Base-by-base conservation (phyloP, 2,797 vertebrate genomes). In the Sebastes minor region DNA sequence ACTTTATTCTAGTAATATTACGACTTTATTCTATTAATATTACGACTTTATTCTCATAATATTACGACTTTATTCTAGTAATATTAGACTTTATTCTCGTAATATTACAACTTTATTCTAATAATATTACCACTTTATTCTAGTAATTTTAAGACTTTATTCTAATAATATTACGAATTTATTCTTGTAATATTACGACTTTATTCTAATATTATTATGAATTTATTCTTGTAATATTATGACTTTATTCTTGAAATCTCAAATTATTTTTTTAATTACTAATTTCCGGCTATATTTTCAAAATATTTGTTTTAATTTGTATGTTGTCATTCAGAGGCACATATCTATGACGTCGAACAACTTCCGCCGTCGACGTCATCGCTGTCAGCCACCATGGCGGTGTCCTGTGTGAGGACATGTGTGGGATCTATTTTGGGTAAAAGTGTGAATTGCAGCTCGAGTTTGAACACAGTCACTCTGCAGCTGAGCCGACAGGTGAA, bases 381-480 rank as follows among this genome's bases (percentile, higher is more conserved):
- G 22, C 42, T 13, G 57, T 8, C 14, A 64, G 30, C 12, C 76
- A 95, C 91, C 27, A 96, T 96, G 96, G 95, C 96, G 76, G 91
- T 94, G 76, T 80, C 89, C 91, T 12, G 90, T 77, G 78, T 84
- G 2, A 82, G 90, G 12, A 69, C 86, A 42, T 14, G 13, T 5
- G 86, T 92, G 65, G 71, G 85, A 2, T 90, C 56, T 6, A 32
- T 95, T 35, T 30, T 95, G 0, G 66, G 61, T 4, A 95, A 90
- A 91, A 95, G 87, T 88, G 82, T 80, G 12, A 88, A 23, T n/a
- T 83, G 69, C 69, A 75, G 81, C 55, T 81, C 82, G 9, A 71
- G 22, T 32, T 7, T 84, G 2, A 80, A 80, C 23, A 7, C 25
- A 4, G 55, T 76, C 0, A 35, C 79, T 6, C 81, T 81, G 27